Evolutionary conservation across 1,140 invertebrate species (phyloP).

Genomic region (Ceratoteleas bidentatus): DNA sequence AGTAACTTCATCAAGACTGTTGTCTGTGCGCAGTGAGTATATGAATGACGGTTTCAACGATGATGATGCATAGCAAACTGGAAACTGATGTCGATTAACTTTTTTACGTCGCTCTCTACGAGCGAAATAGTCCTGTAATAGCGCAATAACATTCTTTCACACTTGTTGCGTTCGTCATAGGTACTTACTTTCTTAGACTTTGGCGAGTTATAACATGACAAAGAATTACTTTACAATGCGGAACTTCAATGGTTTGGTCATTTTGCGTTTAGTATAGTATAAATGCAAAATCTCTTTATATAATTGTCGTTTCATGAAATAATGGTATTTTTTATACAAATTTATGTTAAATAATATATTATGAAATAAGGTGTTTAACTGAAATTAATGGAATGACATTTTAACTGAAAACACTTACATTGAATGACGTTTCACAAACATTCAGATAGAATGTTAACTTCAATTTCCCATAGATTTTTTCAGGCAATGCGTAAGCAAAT

Average conservation of each 20-base stretch:
- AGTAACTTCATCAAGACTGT: too few relatives aligned
- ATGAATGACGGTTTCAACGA: slow-evolving; percentile 36
- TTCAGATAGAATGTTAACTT: too few relatives aligned
- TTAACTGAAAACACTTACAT: too few relatives aligned
- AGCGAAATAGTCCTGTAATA: slow-evolving; percentile 68
- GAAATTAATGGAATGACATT: too few relatives aligned
- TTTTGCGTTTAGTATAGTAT: slow-evolving; percentile 53
- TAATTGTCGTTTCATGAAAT: slow-evolving; percentile 36
- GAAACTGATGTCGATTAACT: slow-evolving; percentile 66
- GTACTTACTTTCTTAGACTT: slow-evolving; percentile 65
- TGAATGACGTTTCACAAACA: too few relatives aligned
- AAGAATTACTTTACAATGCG: slow-evolving; percentile 66
- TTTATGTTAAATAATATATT: too few relatives aligned
- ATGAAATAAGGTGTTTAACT: too few relatives aligned
- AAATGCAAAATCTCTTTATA: slow-evolving; percentile 31
- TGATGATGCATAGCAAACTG: slow-evolving; percentile 56
- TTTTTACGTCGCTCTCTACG: slow-evolving; percentile 66
- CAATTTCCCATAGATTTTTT: too few relatives aligned
- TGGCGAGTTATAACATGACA: slow-evolving; percentile 66
- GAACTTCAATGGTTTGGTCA: slow-evolving; percentile 54
- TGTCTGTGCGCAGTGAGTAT: neutral
- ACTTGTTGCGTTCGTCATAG: slow-evolving; percentile 69
- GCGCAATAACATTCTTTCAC: slow-evolving; percentile 70
- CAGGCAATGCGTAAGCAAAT: slow-evolving; percentile 10
- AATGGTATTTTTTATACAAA: neutral